These are phyloP conservation scores for Zootoca vivipara DNA, from an alignment of 2,113 vertebrate species.

Conservation along the genomic window DNA sequence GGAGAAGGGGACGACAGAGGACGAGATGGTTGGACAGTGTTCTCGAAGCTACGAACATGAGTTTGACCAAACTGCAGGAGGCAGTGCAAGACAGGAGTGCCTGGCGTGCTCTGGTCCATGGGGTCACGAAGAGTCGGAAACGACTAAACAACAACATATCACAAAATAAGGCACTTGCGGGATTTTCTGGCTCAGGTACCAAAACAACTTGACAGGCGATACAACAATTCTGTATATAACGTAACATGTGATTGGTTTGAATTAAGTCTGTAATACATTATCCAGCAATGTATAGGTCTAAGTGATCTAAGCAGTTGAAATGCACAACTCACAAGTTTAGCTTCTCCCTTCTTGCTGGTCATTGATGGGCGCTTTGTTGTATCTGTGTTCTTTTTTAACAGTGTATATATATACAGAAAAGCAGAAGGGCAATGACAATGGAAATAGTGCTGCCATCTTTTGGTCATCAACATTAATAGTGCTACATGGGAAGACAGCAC, in stretches of 20 bases:
- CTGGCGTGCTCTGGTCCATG: too few species aligned
- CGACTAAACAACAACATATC: too few species aligned
- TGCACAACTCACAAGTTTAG: background rate
- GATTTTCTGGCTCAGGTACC: background rate
- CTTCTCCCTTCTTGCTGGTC: fast-evolving
- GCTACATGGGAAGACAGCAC: background rate
- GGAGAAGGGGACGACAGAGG: too few species aligned
- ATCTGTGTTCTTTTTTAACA: fast-evolving
- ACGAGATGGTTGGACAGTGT: too few species aligned
- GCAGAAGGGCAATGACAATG: background rate
- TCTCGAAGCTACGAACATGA: too few species aligned
- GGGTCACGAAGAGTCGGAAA: too few species aligned
- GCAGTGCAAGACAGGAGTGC: too few species aligned
- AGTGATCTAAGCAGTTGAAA: background rate
- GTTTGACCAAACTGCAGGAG: too few species aligned
- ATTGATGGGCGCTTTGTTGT: fast-evolving
- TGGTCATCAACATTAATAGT: conserved; percentile 9
- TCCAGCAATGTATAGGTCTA: background rate
- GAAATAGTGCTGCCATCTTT: conserved; percentile 75
- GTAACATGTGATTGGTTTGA: background rate
- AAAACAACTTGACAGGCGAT: background rate
- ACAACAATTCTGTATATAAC: background rate
- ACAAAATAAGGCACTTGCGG: background rate
- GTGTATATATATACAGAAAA: fast-evolving
- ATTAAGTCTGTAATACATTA: background rate